Conservation (phyloP, 2,797 vertebrate genomes). For the Cryptoblepharus egeriae region DNA sequence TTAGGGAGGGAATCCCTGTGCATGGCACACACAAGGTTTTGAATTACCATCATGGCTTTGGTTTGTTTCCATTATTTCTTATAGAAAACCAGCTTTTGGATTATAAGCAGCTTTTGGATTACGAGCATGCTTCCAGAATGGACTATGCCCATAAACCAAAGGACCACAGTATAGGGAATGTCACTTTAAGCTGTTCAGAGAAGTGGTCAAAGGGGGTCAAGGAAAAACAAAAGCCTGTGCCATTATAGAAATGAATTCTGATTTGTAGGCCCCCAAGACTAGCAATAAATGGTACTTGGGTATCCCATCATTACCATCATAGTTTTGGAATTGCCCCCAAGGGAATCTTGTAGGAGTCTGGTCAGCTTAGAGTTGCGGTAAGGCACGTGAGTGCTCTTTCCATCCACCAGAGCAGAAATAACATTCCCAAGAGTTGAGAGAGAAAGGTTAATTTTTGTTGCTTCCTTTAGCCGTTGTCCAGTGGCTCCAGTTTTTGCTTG, state of each 20-base stretch:
- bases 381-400: slow-evolving; percentile 97
- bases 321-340: slow-evolving; percentile 98
- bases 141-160: too few relatives aligned
- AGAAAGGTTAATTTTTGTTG: slow-evolving; percentile 98
- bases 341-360: slow-evolving; percentile 94
- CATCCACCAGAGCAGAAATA: slow-evolving; percentile 96
- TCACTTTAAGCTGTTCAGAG: too few relatives aligned
- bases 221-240: neutral
- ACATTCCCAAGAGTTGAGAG: slow-evolving; percentile 98
- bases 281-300: neutral
- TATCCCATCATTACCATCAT: slow-evolving; percentile 89
- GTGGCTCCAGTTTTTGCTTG: slow-evolving; percentile 98
- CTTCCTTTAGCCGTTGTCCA: slow-evolving; percentile 96
- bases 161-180: too few relatives aligned
- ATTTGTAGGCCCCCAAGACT: neutral
- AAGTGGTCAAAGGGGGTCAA: too few relatives aligned
- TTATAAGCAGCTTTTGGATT: too few relatives aligned
- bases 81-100: too few relatives aligned
- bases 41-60: too few relatives aligned
- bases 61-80: too few relatives aligned
- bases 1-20: too few relatives aligned
- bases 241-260: neutral
- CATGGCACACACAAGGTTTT: too few relatives aligned
- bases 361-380: slow-evolving; percentile 98
- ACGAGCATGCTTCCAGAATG: too few relatives aligned